Evolutionary conservation across 2,113 vertebrate genomes (phyloP), one percentile per base, ranked within the genome.

Genomic region (Porphyrio hochstetteri): DNA sequence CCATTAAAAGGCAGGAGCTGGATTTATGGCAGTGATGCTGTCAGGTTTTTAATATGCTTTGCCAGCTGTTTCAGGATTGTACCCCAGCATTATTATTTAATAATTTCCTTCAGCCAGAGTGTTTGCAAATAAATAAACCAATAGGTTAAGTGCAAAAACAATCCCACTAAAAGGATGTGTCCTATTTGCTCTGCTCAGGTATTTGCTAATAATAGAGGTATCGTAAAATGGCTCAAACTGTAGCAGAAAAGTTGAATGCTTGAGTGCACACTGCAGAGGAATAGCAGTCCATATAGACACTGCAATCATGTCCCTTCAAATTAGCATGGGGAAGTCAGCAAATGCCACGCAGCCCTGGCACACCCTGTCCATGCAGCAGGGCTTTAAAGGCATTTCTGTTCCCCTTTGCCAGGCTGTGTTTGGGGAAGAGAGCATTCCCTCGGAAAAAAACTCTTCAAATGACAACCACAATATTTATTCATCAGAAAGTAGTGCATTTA

Each of bases 41-140:
- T 52, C 61, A 48, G 65, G 7, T 75, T 71, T 80, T 88, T 56
- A 56, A 35, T 35, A 53, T 1, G 1, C 29, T 14, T 5, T 11
- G 21, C 70, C 44, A 85, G 33, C 38, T 74, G 11, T 61, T 90
- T 69, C 85, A 81, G 57, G 35, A 9, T 16, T 44, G 6, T 20
- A 72, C 79, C 69, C 44, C 55, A 50, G 44, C 14, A 46, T 85
- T 52, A 67, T 71, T 83, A 69, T 80, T 95, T 93, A 85, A 87
- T 69, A 52, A 79, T 38, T 36, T 80, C 25, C 60, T 59, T 75
- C 85, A 88, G n/a, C 61, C 87, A 59, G 63, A 38, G 46, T 9
- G 25, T 64, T 81, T 31, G 42, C 57, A 92, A 81, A 92, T 69
- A 95, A 92, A 90, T 64, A 90, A 93, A 94, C 65, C 69, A 88